A percentile compares a stretch with the other conserved stretches of the same genome.
phyloP scores from a whole-genome alignment of 2,113 vertebrate species.

The Catagonus wagneri region DNA sequence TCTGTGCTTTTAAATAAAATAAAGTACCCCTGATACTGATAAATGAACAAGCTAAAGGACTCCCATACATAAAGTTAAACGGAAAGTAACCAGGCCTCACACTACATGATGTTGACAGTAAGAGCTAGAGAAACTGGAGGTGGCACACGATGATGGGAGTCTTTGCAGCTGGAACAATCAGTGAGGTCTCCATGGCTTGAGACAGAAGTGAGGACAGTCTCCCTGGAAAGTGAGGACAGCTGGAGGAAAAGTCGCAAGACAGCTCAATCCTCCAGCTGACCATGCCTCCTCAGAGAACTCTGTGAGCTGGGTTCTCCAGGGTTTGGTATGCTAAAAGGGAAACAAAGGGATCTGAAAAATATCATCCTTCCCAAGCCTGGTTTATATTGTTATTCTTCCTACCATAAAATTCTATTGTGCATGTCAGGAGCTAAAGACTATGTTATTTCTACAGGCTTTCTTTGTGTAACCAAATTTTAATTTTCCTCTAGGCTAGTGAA shows the following conservation, averaged over 20 bases:
- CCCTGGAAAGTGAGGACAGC: not conserved
- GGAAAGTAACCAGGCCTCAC: not conserved
- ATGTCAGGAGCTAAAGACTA: not conserved
- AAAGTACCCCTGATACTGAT: not conserved
- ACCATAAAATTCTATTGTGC: not conserved
- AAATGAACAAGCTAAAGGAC: not conserved
- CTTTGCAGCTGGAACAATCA: not conserved
- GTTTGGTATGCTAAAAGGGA: not conserved
- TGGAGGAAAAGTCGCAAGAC: not conserved
- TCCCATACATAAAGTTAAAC: not conserved
- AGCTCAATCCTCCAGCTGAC: not conserved
- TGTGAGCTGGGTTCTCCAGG: not conserved
- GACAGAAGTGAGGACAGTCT: no score
- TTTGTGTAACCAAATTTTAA: constrained; percentile 48
- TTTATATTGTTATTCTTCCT: not conserved
- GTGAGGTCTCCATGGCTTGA: not conserved
- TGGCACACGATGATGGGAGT: no score
- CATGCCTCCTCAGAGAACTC: not conserved
- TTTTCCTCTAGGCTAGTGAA: constrained; percentile 17
- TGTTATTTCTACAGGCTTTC: not conserved
- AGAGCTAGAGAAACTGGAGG: not conserved
- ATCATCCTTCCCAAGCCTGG: not conserved
- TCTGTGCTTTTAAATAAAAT: not conserved
- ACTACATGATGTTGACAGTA: not conserved
- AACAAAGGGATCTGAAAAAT: not conserved